phyloP scores from a whole-genome alignment of 92 coral and sea anemone genomes.

The Phenganax subtilis region DNA sequence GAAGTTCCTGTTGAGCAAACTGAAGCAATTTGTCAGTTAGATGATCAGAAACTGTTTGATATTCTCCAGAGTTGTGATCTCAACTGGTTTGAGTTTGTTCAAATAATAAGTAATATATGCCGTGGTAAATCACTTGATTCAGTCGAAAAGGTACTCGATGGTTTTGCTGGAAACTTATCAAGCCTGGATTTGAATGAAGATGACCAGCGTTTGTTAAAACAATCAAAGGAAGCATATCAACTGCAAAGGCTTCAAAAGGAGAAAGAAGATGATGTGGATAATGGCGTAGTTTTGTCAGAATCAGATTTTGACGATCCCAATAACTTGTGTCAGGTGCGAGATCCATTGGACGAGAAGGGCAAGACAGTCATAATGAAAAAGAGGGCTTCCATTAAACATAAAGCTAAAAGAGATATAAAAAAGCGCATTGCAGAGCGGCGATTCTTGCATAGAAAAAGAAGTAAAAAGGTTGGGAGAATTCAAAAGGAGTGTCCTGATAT shows the following conservation, averaged over 20 bases:
- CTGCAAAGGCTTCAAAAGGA: background rate
- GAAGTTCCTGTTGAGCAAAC: background rate
- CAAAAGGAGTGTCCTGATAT: slow-evolving; percentile 15
- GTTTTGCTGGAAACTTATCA: slow-evolving; percentile 53
- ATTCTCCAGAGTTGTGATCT: slow-evolving; percentile 18
- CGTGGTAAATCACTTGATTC: slow-evolving; percentile 31
- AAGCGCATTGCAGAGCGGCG: slow-evolving; percentile 44
- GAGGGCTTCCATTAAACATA: slow-evolving; percentile 39
- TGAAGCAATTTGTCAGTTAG: background rate
- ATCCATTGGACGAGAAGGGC: slow-evolving; percentile 18
- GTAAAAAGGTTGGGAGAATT: slow-evolving; percentile 8
- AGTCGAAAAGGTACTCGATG: slow-evolving; percentile 16
- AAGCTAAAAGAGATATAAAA: slow-evolving; percentile 35
- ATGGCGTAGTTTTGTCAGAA: slow-evolving; percentile 24
- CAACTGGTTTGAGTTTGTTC: slow-evolving; percentile 57
- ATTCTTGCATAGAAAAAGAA: slow-evolving; percentile 23
- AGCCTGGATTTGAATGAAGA: slow-evolving; percentile 39
- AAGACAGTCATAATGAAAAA: background rate
- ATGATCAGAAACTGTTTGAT: slow-evolving; percentile 13
- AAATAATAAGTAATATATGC: slow-evolving; percentile 25
- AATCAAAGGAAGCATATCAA: slow-evolving; percentile 53
- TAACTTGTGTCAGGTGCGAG: slow-evolving; percentile 19
- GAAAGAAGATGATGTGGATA: background rate
- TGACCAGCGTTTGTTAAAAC: slow-evolving; percentile 47
- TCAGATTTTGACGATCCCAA: slow-evolving; percentile 17